Evolutionary conservation across 2,113 vertebrate species (phyloP), one percentile per base, ranked within the genome.

Genomic region (Percopsis transmontana): DNA sequence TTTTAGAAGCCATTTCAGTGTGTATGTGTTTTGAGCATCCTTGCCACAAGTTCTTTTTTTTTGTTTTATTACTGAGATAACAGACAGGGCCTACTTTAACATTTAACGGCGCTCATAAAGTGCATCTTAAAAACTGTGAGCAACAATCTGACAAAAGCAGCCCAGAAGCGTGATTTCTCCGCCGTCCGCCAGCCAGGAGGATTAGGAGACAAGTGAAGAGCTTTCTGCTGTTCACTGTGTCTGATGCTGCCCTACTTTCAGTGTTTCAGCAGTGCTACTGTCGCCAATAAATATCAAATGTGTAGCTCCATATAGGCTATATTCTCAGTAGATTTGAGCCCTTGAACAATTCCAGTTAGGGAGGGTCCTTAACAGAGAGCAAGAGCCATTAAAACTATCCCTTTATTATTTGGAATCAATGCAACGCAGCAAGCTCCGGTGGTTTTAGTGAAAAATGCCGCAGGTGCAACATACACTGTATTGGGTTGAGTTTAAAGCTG

Each of bases 161-260:
- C 38, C 50, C 48, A 4, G 18, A 45, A 73, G 59, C 57, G 12
- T 16, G 3, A 50, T 62, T 24, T 33, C 57, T 19, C 42, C 2
- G 18, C 23, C 20, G 41, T 58, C 58, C 47, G 56, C 33, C 61
- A 52, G 47, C 21, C 56, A 68, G 19, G 70, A 70, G 63, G 58
- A 68, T 68, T 53, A 68, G 27, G n/a, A 72, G 62, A 59, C 57
- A 72, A 63, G 64, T 47, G 52, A 70, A 70, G 42, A 58, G 58
- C 56, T 65, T 71, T 83, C n/a, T 21, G 19, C 19, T 62, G 64
- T 70, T 66, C 67, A 60, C 61, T 44, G 64, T 64, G 51, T 77
- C 79, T 80, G 74, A 65, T 76, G 69, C 72, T 27, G 60, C 16
- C 56, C 59, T 71, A 59, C 59, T 73, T 73, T 70, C 53, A 33